Base-by-base conservation (phyloP, 2,888 invertebrate species). In the Acanthacorydalis orientalis region DNA sequence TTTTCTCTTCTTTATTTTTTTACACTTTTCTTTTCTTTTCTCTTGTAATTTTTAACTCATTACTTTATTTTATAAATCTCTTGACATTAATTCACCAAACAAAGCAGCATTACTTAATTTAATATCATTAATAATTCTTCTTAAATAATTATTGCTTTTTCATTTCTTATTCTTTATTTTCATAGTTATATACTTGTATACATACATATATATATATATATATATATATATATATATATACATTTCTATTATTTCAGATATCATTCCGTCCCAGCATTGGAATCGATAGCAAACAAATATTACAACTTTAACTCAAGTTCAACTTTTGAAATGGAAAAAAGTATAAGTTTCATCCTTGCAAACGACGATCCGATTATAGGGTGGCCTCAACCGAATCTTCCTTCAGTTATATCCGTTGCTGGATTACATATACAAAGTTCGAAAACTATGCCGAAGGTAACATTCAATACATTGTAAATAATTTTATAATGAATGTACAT, bases 321-420 rank as follows among this genome's bases (percentile, higher is more conserved):
- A n/a, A 12, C 57, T 4, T 14, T 11, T 4, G 59, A 60, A 2
- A 46, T 63, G 8, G 55, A 54, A 34, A 55, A 57, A 41, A 57
- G 57, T 45, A 56, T 60, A 31, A 60, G 59, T 47, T 54, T 64
- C 59, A 35, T 63, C 39, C 61, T 65, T 46, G 48, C 60, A 7
- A 60, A 59, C 47, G 54, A 55, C 0, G 57, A 64, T 57, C 60
- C 62, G 1, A 53, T 62, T 42, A 53, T 63, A 39, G 57, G 60
- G 48, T 52, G 56, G 14, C 53, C 58, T 7, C 56, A 60, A 50
- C 60, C 63, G 4, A 58, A 54, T 37, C 56, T 60, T 10, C 62
- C 64, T 8, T 56, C 57, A 42, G 54, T 63, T 11, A 55, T 63
- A 9, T 55, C 58, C 31, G 50, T 62, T 35, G 57, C 57, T 31